Base-by-base conservation (phyloP, 2,113 vertebrate genomes). In the Solenodon paradoxus region DNA sequence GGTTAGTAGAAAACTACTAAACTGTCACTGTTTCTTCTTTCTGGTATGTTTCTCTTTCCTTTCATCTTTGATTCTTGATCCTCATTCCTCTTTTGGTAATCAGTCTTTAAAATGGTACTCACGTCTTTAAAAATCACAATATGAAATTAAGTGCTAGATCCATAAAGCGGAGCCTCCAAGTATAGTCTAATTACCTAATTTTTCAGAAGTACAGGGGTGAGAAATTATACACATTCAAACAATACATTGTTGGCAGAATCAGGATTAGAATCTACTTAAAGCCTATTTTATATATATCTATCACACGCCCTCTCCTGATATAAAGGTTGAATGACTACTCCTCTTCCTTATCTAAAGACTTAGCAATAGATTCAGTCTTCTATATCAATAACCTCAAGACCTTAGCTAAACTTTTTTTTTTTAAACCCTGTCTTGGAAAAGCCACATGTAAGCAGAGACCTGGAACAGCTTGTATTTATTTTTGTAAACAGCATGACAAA, bases 1-100 rank as follows among this genome's bases (percentile, higher is more conserved):
- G 99, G 99, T 99, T 96, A 77, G 98, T 98, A 92, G 95, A 92
- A 75, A 84, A 69, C 61, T 96, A 78, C 92, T 96, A 59, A 97
- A 17, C 17, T 35, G 19, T 49, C 53, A 40, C 19, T 35, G 0
- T 51, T 1, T 61, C 68, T 15, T 83, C 69, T 59, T 66, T 53
- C 4, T 19, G 89, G 63, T 81, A 51, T 64, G 64, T 93, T 49
- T 88, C 32, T 0, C 49, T 55, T 75, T 8, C 0, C 38, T 95
- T 69, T 87, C 9, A 79, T 82, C 63, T 87, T 32, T 88, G 22
- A 20, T n/a, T 87, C 30, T 86, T 92, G 66, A 7, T 68, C n/a
- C 26, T 86, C 16, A 45, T 90, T 88, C 8, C 24, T 86, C 45
- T 92, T 74, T 78, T 61, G 71, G 12, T 66, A 84, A 22, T 55